Evolutionary conservation across 92 coral and sea anemone species (phyloP).

Genomic region (Plumapathes pennacea): DNA sequence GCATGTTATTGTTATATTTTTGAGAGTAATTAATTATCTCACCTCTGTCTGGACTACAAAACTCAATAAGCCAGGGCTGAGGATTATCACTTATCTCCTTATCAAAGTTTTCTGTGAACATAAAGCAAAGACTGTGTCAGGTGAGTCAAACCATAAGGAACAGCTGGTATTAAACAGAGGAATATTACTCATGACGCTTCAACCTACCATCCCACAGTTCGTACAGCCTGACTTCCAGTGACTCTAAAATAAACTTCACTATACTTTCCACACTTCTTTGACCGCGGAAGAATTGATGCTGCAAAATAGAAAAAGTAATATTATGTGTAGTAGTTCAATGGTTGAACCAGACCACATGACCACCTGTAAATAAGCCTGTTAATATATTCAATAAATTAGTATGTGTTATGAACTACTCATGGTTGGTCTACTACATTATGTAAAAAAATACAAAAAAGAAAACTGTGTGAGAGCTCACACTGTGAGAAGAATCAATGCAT

Average conservation of each 20-base stretch:
- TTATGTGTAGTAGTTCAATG: no score
- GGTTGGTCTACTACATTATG: no score
- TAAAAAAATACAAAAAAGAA: no score
- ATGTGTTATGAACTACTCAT: no score
- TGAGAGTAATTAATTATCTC: no score
- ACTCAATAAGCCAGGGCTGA: conserved; percentile 78
- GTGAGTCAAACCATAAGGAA: neutral
- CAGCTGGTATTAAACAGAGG: no score
- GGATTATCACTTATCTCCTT: conserved; percentile 43
- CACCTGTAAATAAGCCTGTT: no score
- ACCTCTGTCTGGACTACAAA: conserved; percentile 76
- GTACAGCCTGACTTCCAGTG: conserved; percentile 68
- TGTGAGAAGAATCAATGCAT: no score
- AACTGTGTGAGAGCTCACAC: no score
- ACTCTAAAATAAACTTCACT: conserved; percentile 67
- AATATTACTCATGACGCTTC: no score
- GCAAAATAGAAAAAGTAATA: neutral
- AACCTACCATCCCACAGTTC: conserved; percentile 81
- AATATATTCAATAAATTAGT: no score
- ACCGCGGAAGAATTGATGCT: conserved; percentile 90
- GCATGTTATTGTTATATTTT: no score
- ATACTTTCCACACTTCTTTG: conserved; percentile 59
- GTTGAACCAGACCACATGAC: neutral
- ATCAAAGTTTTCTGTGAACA: conserved; percentile 66
- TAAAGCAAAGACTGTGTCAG: neutral